Base-by-base conservation (phyloP, 2,113 vertebrate species). In the Rhadina sibilatrix region DNA sequence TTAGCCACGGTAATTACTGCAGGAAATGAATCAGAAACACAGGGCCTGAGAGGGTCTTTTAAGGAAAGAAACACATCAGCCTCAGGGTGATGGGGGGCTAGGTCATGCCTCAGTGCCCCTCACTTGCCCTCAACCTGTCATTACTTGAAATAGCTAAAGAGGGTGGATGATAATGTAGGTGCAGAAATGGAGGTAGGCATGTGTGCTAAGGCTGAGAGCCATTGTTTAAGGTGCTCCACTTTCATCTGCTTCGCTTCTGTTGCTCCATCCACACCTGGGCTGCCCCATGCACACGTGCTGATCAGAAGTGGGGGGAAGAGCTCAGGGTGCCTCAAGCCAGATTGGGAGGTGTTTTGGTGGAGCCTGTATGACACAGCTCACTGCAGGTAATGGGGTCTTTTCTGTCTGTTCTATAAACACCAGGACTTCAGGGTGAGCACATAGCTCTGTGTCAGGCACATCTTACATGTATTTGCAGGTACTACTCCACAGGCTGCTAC, bases 21-120 rank as follows among this genome's bases (percentile, higher is more conserved):
- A 95, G 75, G 75, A 90, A 69, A 53, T 12, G 35, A 90, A 68
- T 78, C 42, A 91, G 60, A 84, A 92, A 90, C 76, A 93, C 16
- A 42, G 60, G 33, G 47, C 31, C 53, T 63, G 33, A 22, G 15
- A 33, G 49, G 63, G 44, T 79, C 57, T 91, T 76, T 56, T 22
- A 64, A 61, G 54, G 68, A 22, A 90, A 92, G 61, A 68, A 92
- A 63, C 44, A 24, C 22, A 57, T 42, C 61, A 64, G 4, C 7
- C 33, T 60, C 33, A 4, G 8, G 54, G 12, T 11, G 12, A 6
- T 30, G 28, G 15, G 18, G 63, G 9, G 14, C 9, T 69, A 57
- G 46, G 66, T 69, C 49, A 76, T 40, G 65, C 13, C 60, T 65
- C 76, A 31, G 25, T 56, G 74, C 15, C 47, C 24, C 35, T 70